Percentiles rank a stretch among this genome's conserved stretches.
phyloP scores from a whole-genome alignment of 1,140 invertebrate genomes.

The Megalonaias nervosa region DNA sequence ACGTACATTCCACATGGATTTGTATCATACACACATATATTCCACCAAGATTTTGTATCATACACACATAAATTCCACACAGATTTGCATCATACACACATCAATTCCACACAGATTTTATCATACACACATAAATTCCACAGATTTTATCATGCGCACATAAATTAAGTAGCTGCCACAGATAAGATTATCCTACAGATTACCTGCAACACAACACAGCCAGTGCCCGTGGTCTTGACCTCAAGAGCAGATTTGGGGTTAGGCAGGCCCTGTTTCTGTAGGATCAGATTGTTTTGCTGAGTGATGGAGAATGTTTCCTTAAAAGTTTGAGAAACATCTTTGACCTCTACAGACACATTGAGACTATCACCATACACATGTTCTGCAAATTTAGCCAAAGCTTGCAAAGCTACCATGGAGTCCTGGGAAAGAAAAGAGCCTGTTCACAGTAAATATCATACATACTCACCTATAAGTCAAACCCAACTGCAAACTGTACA shows the following conservation, averaged over 20 bases:
- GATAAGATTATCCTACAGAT: background rate
- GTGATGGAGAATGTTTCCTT: constrained; percentile 28
- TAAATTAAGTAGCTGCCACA: background rate
- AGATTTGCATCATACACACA: too few relatives aligned
- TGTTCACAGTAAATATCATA: background rate
- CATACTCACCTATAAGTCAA: too few relatives aligned
- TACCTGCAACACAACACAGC: constrained; percentile 84
- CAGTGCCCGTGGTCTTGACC: constrained; percentile 83
- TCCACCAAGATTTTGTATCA: too few relatives aligned
- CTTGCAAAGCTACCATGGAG: constrained; percentile 71
- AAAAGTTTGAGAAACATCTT: background rate
- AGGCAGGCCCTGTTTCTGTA: constrained; percentile 30
- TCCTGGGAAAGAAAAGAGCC: constrained; percentile 50
- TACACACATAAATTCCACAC: too few relatives aligned
- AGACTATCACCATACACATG: constrained; percentile 36
- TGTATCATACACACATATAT: too few relatives aligned
- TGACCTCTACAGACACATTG: constrained; percentile 22
- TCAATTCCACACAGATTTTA: too few relatives aligned
- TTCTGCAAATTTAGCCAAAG: constrained; percentile 60
- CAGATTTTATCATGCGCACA: too few relatives aligned
- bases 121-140: too few relatives aligned
- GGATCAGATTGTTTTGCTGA: constrained; percentile 42
- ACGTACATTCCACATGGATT: too few relatives aligned
- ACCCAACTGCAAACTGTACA: too few relatives aligned
- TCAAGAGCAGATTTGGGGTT: constrained; percentile 24